Conservation (phyloP, 2,888 invertebrate genomes). For the Phragmatobia fuliginosa region DNA sequence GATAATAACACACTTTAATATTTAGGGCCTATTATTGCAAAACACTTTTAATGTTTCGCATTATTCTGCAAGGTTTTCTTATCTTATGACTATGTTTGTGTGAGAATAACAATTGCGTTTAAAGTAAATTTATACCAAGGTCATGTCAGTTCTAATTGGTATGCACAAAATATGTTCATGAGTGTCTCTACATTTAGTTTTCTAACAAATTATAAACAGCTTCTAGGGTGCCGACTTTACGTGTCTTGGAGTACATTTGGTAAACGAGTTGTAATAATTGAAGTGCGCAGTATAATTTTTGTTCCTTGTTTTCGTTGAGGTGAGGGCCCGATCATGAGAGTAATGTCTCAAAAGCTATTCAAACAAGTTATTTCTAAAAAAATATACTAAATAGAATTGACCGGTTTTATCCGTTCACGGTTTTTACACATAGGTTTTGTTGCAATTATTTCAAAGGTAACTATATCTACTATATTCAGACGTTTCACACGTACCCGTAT, state of each 20-base stretch:
- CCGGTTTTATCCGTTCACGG: too few relatives aligned
- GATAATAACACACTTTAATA: too few relatives aligned
- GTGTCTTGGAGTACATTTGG: constrained; percentile 38
- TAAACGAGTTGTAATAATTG: constrained; percentile 10
- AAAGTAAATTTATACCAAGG: constrained; percentile 18
- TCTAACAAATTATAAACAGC: constrained; percentile 33
- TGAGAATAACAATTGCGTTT: background rate
- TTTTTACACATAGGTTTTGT: too few relatives aligned
- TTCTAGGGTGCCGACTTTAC: constrained; percentile 41
- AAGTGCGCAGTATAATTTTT: constrained; percentile 15
- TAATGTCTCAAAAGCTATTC: background rate
- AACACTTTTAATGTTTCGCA: too few relatives aligned
- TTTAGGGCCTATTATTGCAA: too few relatives aligned
- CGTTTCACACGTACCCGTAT: too few relatives aligned
- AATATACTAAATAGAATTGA: too few relatives aligned
- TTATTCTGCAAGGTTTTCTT: background rate
- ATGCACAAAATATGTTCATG: constrained; percentile 44
- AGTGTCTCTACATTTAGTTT: constrained; percentile 20
- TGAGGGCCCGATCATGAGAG: too few relatives aligned
- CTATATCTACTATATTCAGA: too few relatives aligned
- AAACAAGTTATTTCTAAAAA: too few relatives aligned
- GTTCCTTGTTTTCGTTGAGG: too few relatives aligned
- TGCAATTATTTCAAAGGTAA: too few relatives aligned
- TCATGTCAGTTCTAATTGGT: constrained; percentile 35
- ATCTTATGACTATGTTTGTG: background rate